Conservation (phyloP, 92 coral and sea anemone species). For the Micromussa lordhowensis region DNA sequence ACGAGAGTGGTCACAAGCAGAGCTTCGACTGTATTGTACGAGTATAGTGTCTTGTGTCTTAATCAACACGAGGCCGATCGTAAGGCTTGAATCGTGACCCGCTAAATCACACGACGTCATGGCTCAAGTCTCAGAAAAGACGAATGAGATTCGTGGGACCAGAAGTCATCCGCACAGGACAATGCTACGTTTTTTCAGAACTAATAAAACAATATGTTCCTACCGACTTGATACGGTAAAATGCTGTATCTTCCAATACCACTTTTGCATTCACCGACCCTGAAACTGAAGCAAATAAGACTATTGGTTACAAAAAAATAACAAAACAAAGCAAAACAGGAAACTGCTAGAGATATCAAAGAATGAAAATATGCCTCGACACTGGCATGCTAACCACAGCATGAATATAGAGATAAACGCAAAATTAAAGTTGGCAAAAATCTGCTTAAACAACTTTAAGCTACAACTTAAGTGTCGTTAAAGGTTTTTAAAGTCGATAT, state of each 20-base stretch:
- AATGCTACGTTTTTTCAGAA: background rate
- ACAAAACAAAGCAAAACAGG: background rate
- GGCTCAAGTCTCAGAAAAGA: background rate
- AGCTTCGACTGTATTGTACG: too few species aligned
- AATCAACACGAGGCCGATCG: background rate
- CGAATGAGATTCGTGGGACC: background rate
- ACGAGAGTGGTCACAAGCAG: too few species aligned
- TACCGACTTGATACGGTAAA: slow-evolving; percentile 71
- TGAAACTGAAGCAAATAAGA: slow-evolving; percentile 41
- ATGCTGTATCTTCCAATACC: slow-evolving; percentile 58
- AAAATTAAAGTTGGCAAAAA: too few species aligned
- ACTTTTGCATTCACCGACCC: slow-evolving; percentile 57
- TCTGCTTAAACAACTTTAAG: too few species aligned
- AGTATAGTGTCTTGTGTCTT: too few species aligned
- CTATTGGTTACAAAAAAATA: background rate
- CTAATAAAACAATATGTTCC: background rate
- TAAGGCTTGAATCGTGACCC: too few species aligned
- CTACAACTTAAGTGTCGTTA: too few species aligned
- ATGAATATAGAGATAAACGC: too few species aligned
- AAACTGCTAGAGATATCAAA: background rate
- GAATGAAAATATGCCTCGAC: background rate
- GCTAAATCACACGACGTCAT: background rate
- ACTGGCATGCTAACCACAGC: too few species aligned
- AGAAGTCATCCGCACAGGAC: background rate
- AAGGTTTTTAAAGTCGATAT: too few species aligned